Percentiles rank a stretch among this genome's conserved stretches.
phyloP scores from a whole-genome alignment of 2,888 invertebrate species.

The Yponomeuta malinellus region DNA sequence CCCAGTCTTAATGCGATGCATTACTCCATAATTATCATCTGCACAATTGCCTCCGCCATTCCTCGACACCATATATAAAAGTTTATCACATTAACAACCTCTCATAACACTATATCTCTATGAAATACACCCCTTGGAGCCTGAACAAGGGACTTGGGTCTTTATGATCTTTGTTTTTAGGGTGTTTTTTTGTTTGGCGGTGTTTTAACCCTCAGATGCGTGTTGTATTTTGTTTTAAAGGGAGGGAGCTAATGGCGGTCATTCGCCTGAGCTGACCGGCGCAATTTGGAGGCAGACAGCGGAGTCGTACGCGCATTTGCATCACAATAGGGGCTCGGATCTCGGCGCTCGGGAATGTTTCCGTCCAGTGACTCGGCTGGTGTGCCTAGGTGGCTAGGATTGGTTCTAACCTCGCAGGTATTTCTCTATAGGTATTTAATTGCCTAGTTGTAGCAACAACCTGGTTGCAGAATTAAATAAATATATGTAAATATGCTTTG shows the following conservation, averaged over 20 bases:
- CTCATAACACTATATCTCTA: conserved; percentile 66
- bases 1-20: conserved; percentile 42
- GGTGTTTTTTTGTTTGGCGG: conserved; percentile 16
- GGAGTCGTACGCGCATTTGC: conserved; percentile 55
- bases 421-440: too few species aligned
- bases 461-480: too few species aligned
- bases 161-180: neutral
- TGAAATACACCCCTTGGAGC: conserved; percentile 59
- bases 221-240: conserved; percentile 57
- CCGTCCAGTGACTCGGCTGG: conserved; percentile 61
- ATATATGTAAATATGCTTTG: too few species aligned
- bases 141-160: conserved; percentile 18
- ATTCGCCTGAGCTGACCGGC: conserved; percentile 57
- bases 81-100: conserved; percentile 59
- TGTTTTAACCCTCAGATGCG: conserved; percentile 23
- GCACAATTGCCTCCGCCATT: conserved; percentile 59
- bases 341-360: conserved; percentile 49
- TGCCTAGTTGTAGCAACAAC: too few species aligned
- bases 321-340: conserved; percentile 67
- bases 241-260: conserved; percentile 69
- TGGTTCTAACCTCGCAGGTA: neutral
- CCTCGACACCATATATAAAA: conserved; percentile 44
- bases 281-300: conserved; percentile 74
- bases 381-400: neutral
- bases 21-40: conserved; percentile 63